Evolutionary conservation across 2,797 vertebrate genomes (phyloP).

Genomic region (Coccyzus lansbergi): DNA sequence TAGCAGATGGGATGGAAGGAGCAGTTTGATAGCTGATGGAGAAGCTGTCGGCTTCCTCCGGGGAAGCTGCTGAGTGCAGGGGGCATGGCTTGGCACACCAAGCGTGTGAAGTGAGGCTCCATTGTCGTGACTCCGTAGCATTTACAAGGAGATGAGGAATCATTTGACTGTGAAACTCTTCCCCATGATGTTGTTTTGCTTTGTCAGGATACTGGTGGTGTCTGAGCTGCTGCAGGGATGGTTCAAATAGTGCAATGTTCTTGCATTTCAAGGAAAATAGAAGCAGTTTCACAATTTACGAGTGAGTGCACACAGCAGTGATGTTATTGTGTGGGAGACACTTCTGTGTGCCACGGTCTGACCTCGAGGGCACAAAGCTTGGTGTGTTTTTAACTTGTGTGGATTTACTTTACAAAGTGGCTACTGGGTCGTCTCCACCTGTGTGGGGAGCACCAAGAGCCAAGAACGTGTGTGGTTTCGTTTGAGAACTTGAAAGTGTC

Average conservation of each 20-base stretch:
- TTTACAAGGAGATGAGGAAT: background rate
- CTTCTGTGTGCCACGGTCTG: background rate
- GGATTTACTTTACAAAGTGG: background rate
- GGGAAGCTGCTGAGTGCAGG: background rate
- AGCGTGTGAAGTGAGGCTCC: background rate
- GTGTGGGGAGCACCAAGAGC: accelerated
- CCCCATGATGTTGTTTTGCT: background rate
- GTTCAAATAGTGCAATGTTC: background rate
- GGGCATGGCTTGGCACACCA: background rate
- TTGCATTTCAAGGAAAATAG: background rate
- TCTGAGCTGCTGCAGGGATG: background rate
- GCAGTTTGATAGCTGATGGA: accelerated
- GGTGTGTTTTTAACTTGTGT: background rate
- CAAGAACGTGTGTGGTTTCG: no score
- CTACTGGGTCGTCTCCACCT: background rate
- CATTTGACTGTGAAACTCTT: background rate
- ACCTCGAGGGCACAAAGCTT: background rate
- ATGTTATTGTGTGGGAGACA: accelerated
- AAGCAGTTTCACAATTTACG: background rate
- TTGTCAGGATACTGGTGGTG: background rate
- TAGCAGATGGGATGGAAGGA: background rate
- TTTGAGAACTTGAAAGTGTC: background rate
- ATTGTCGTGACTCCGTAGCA: background rate
- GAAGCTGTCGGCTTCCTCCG: background rate
- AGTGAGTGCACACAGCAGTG: background rate